Conservation (phyloP, 2,113 vertebrate genomes). For the Onychorhynchus coronatus region DNA sequence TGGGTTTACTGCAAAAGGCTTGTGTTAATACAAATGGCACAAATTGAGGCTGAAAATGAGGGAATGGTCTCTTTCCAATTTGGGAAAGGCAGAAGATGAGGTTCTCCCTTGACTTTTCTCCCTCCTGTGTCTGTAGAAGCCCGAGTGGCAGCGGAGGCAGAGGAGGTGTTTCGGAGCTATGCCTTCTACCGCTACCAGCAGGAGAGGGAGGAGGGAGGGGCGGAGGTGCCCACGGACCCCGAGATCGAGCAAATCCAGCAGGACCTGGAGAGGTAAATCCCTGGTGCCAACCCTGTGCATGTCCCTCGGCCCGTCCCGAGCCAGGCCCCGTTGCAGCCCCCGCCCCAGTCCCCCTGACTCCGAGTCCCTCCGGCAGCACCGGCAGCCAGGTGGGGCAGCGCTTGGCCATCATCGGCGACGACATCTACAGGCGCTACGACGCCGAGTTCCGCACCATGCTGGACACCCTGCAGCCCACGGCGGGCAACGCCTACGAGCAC, state of each 20-base stretch:
- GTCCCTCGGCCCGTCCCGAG: not conserved
- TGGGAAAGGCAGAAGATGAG: accelerated
- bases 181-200: conserved; percentile 71
- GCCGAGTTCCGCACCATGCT: conserved; percentile 71
- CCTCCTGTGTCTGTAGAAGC: conserved; percentile 61
- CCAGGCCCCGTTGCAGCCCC: accelerated
- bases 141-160: conserved; percentile 67
- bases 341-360: not conserved
- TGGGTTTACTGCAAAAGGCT: not conserved
- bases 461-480: conserved; percentile 67
- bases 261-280: conserved; percentile 61
- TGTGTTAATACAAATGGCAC: not conserved
- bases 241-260: conserved; percentile 69
- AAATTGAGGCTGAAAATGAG: not conserved
- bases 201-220: conserved; percentile 69
- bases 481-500: conserved; percentile 65
- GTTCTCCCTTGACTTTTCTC: not conserved
- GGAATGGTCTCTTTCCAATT: not conserved
- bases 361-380: not conserved
- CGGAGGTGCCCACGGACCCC: conserved; percentile 43
- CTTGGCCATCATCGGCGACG: conserved; percentile 78
- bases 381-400: conserved; percentile 71
- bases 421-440: conserved; percentile 77
- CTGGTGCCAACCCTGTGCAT: accelerated
- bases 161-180: conserved; percentile 79